Base-by-base conservation (phyloP, 2,888 invertebrate genomes). In the Timema podura region DNA sequence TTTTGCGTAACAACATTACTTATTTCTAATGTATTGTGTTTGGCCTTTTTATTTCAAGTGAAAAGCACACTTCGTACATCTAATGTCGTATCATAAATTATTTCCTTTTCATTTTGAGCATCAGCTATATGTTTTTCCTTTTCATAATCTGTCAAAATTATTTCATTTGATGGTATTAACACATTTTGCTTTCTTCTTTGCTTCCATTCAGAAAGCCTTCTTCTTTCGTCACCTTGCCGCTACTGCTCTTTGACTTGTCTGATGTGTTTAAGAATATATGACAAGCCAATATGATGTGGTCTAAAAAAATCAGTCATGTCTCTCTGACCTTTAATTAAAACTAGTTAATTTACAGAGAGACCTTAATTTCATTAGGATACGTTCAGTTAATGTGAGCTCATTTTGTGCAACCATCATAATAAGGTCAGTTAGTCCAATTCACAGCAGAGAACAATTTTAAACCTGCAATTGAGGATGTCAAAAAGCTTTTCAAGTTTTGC, bases 391-490 rank as follows among this genome's bases (percentile, higher is more conserved):
- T 54, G 54, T 54, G 54, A 13, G 5, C 54, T 54, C 15, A 13
- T 15, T 54, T 13, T 54, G 13, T 54, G 15, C 11, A 54, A 16
- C 15, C 54, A 5, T 13, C 54, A 54, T 16, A 13, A 54, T 16
- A 13, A 6, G 54, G 54, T 15, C 54, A 54, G 54, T 15, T 16
- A 13, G n/a, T 54, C 54, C 13, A 54, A 54, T 54, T 54, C 54
- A 7, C n/a, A 9, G 15, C 54, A 54, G 13, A 54, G 54, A 6
- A 7, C 15, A 54, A 54, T 54, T 9, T 54, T 16, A 54, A 13
- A 54, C 54, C 15, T 54, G 54, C 10, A 54, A 54, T 54, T 54
- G 54, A 54, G 54, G 11, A 54, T 54, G 54, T 54, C 54, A 54
- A 54, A 54, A 5, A 54, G 11, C 54, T 7, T 5, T 5, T 54